Conservation (phyloP, 2,888 invertebrate genomes). For the Standfussiana lucernea region DNA sequence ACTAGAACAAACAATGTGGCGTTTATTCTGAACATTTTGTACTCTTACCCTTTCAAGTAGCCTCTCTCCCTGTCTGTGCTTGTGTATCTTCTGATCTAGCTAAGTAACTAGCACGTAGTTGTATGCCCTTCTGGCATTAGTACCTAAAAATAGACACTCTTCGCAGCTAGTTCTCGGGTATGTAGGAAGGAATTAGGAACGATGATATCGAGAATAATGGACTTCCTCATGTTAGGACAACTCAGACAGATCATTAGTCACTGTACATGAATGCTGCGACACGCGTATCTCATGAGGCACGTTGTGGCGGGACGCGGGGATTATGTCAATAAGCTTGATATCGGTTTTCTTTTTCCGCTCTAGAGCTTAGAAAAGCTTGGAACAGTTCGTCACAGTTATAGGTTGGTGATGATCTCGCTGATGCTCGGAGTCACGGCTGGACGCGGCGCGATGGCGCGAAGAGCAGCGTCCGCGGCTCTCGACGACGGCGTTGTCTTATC, state of each 20-base stretch:
- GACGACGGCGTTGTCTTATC: slow-evolving; percentile 63
- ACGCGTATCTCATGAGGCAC: neutral
- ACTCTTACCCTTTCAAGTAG: neutral
- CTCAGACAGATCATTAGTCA: neutral
- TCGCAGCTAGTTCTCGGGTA: neutral
- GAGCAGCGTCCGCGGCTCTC: neutral
- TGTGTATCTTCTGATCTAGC: neutral
- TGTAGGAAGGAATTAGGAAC: neutral
- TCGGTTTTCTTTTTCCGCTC: neutral
- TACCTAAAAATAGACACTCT: neutral
- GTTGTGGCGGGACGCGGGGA: no score
- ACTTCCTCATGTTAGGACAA: neutral
- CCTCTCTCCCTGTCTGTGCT: neutral
- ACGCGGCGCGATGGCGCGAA: neutral
- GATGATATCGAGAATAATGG: neutral
- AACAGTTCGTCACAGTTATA: neutral
- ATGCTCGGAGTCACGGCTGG: neutral
- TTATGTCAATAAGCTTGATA: neutral
- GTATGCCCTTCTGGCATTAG: neutral
- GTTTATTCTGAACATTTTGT: no score
- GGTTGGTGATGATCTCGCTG: neutral
- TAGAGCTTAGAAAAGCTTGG: neutral
- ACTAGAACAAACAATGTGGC: no score
- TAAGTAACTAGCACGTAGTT: neutral
- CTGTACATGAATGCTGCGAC: neutral